Evolutionary conservation across 2,888 invertebrate species (phyloP), one percentile per base, ranked within the genome.

Genomic region (Drosophila basisetae): DNA sequence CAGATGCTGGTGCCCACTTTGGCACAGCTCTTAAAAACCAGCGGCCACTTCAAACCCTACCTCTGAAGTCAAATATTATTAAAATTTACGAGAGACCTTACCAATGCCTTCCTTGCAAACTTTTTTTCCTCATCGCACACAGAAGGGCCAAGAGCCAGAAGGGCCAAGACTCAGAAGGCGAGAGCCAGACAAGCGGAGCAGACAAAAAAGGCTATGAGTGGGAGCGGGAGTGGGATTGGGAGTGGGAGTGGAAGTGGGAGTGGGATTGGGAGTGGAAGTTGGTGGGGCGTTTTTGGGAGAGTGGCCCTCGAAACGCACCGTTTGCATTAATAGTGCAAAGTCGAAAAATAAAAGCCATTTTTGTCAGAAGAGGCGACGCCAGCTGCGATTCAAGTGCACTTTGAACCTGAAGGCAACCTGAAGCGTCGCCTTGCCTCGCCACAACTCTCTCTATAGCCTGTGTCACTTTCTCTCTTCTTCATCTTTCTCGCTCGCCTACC

Each of bases 251-350:
- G 39, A 18, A 39, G 4, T 5, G 5, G 35, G n/a, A 37, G 2
- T 39, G 47, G 18, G 39, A 43, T 1, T 11, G 13, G 30, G 13
- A 39, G 2, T 18, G 16, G 22, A 2, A 39, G n/a, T 31, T 2
- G 43, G n/a, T 31, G 22, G 47, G n/a, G 28, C 28, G 47, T 47
- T 47, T 52, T 52, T 50, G 28, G 58, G 35, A 50, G 68, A 66
- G 65, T 73, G 71, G 81, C 83, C 67, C 86, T 86, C 73, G 78
- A 86, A 83, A 86, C 81, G 77, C 78, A 75, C 73, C 78, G 81
- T 84, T 86, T 84, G 87, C 84, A 86, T 81, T 81, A 84, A 86
- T 84, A 82, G 86, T 58, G 76, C 66, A 76, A 73, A 74, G 72
- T 83, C 71, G 59, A 73, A 73, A 80, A 74, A 81, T 68, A 79